phyloP scores from a whole-genome alignment of 2,888 invertebrate genomes.

The Timema podura region DNA sequence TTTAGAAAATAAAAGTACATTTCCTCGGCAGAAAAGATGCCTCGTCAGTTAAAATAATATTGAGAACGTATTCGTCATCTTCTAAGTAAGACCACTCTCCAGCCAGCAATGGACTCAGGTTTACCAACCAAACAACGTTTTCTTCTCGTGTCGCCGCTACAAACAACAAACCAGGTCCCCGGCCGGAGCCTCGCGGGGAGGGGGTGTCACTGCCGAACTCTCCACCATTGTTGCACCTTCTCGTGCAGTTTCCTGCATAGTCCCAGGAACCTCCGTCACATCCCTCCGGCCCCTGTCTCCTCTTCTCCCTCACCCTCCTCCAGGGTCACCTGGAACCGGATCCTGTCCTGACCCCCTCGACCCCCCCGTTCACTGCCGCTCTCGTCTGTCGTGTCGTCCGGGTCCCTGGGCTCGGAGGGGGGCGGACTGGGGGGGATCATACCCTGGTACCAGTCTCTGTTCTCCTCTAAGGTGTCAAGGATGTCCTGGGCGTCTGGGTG shows the following conservation, averaged over 20 bases:
- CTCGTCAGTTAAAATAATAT: no score
- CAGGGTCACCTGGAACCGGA: slow-evolving; percentile 74
- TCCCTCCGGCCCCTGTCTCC: slow-evolving; percentile 56
- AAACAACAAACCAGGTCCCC: no score
- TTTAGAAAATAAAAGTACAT: no score
- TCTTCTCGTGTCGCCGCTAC: no score
- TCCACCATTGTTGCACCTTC: slow-evolving; percentile 86
- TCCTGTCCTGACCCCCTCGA: slow-evolving; percentile 26
- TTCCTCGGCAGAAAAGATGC: no score
- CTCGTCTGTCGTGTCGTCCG: slow-evolving; percentile 20
- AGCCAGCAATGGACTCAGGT: no score
- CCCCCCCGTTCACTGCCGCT: slow-evolving; percentile 19
- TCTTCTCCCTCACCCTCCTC: slow-evolving; percentile 70
- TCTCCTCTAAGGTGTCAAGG: slow-evolving; percentile 95
- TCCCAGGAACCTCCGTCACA: slow-evolving; percentile 91
- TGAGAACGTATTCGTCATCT: no score
- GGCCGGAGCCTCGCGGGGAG: not conserved
- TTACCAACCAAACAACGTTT: no score
- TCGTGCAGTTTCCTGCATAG: slow-evolving; percentile 86
- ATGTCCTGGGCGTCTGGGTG: slow-evolving; percentile 99
- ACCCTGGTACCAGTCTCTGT: slow-evolving; percentile 94
- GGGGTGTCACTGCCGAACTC: slow-evolving; percentile 38
- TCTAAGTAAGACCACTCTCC: no score
- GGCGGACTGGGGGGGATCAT: slow-evolving; percentile 94
- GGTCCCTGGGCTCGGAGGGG: slow-evolving; percentile 41